Evolutionary conservation across 2,888 invertebrate genomes (phyloP), one percentile per base, ranked within the genome.

Genomic region (Tricholauxania praeusta): DNA sequence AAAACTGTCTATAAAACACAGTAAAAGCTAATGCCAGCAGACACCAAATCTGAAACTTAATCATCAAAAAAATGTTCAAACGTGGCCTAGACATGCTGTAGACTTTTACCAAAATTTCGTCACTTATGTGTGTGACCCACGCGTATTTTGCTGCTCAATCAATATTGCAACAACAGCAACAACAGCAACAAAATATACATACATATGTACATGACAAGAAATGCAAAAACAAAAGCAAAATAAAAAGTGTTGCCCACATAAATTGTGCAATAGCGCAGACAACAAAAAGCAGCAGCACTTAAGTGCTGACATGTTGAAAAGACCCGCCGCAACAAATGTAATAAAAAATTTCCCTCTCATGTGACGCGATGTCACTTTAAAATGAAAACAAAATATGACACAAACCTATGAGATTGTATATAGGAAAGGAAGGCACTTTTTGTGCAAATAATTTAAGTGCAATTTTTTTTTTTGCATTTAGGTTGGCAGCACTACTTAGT

Each of bases 361-460:
- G 39, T 66, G 52, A 53, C 17, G 66, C 53, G 53, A 66, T 66
- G 66, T 66, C 53, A 66, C 49, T 15, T 22, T 49, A 51, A 48
- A 63, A 63, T 48, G 47, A 22, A 47, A 10, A 63, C 10, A 39
- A 39, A 39, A 8, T 39, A 39, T 39, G 10, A 10, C 7, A 10
- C 39, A 39, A 39, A 10, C 39, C 6, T 39, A 7, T 39, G 10
- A 6, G 10, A 39, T 39, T 6, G 39, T 39, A 10, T 39, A 39
- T 39, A 10, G 39, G 1, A 39, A 39, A 39, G 10, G 10, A 39
- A 39, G 7, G 39, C 5, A 39, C 39, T 39, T 39, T 39, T 39
- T 10, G 39, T 39, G 10, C 7, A 39, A 39, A 39, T 39, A 39
- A 8, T 8, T 39, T 39, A 39, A 39, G 39, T 0, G 39, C 1